A percentile compares a stretch with the other conserved stretches of the same genome.
Conservation (phyloP, 2,113 vertebrate genomes). For the Pomatorhinus ruficollis region DNA sequence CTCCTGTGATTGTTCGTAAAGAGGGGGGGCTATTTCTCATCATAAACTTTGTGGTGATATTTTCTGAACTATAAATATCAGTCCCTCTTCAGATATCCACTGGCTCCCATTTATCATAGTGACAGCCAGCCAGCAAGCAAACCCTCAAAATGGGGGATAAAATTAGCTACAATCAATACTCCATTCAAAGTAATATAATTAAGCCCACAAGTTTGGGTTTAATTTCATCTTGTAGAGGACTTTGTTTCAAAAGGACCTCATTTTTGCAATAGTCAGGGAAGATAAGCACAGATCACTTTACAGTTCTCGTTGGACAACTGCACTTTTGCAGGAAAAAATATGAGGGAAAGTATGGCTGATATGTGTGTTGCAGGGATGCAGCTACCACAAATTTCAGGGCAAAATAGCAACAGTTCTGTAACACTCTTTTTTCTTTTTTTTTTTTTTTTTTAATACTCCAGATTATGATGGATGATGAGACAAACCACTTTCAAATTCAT, state of each 20-base stretch:
- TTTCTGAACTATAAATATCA: slow-evolving; percentile 20
- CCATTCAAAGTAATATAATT: slow-evolving; percentile 35
- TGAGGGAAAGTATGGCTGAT: background rate
- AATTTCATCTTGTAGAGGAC: slow-evolving; percentile 19
- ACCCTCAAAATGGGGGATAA: background rate
- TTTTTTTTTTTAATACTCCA: background rate
- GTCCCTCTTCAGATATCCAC: background rate
- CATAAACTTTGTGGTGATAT: background rate
- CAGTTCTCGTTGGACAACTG: background rate
- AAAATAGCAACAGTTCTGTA: background rate
- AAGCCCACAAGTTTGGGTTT: background rate
- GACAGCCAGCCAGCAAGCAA: slow-evolving; percentile 30
- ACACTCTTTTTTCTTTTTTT: background rate
- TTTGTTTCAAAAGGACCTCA: background rate
- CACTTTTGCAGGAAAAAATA: background rate
- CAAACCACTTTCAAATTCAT: background rate
- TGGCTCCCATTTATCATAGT: slow-evolving; percentile 51
- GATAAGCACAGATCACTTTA: background rate
- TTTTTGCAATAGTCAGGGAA: background rate
- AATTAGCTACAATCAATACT: slow-evolving; percentile 52
- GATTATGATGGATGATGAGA: background rate
- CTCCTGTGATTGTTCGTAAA: background rate
- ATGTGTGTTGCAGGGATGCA: background rate
- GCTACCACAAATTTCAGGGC: background rate
- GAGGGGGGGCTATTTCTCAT: background rate